Percentiles rank a stretch among this genome's conserved stretches.
Evolutionary conservation across 2,113 vertebrate species (phyloP).

Genomic region (Motacilla alba): DNA sequence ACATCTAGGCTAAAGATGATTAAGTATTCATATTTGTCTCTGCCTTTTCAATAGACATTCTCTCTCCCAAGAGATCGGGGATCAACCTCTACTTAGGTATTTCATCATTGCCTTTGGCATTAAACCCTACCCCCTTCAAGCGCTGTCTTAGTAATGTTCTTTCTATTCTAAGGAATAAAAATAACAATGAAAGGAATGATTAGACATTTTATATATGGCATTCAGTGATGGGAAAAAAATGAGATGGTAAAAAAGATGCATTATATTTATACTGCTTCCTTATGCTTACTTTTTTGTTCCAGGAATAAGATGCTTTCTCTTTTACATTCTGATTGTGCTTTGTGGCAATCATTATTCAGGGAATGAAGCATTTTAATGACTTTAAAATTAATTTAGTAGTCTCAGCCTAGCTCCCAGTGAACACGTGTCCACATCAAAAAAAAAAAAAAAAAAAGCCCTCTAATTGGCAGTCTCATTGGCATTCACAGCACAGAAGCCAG

Average conservation of each 20-base stretch:
- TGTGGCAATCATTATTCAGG: slow-evolving; percentile 45
- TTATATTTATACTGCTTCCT: background rate
- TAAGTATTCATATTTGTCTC: slow-evolving; percentile 17
- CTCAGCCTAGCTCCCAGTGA: slow-evolving; percentile 31
- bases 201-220: background rate
- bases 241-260: background rate
- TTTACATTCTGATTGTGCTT: slow-evolving; percentile 30
- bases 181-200: background rate
- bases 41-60: slow-evolving; percentile 8
- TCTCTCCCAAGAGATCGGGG: slow-evolving; percentile 17
- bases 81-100: slow-evolving; percentile 29
- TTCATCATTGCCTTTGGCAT: background rate
- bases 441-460: background rate
- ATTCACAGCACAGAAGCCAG: slow-evolving; percentile 49
- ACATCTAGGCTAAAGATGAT: background rate
- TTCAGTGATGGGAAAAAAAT: background rate
- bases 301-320: slow-evolving; percentile 4
- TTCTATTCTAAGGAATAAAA: background rate
- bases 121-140: background rate
- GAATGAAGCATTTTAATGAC: slow-evolving; percentile 43
- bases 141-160: background rate
- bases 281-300: background rate
- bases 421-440: background rate
- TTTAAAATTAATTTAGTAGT: slow-evolving; percentile 65
- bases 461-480: slow-evolving; percentile 67